Evolutionary conservation across 2,888 invertebrate genomes (phyloP), one percentile per base, ranked within the genome.

Genomic region (Amiota communis): DNA sequence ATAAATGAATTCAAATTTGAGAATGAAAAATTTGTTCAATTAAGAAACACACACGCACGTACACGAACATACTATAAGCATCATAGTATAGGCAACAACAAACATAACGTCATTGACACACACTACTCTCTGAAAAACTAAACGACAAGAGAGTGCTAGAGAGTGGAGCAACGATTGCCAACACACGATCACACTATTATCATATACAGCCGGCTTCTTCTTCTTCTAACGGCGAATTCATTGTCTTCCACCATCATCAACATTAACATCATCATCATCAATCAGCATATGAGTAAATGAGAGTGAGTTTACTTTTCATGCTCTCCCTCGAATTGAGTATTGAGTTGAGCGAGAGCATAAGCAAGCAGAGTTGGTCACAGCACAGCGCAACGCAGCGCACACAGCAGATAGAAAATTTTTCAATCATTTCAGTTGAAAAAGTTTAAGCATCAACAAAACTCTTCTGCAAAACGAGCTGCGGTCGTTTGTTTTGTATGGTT

Each of bases 1-100:
- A n/a, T 57, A 36, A 36, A 70, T 49, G 48, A 48, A 68, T 53
- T 51, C 72, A 76, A 76, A 78, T 83, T 85, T 84, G 80, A 85
- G 83, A 83, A 85, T 85, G 82, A 85, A 85, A 80, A 77, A 79
- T 84, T 83, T 79, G 79, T 77, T 85, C 82, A 84, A 75, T 73
- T 78, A 79, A 80, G 75, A 63, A 36, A 71, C 3, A 20, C 47
- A 23, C 61, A 71, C 11, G 6, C 36, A 36, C 36, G 8, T 6
- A 36, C 46, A 23, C 51, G 8, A 65, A 17, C 49, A 48, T 36
- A 63, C 12, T 8, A n/a, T 51, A n/a, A 51, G 53, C 53, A 36
- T 36, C 53, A 36, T 36, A 51, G 53, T 51, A n/a, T 2, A 12
- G 53, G 6, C 53, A n/a, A 57, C 64, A 48, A 61, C 17, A 61